These are phyloP conservation scores for Alviniconcha marisindica DNA, from an alignment of 1,140 invertebrate genomes.

Conservation along the genomic window DNA sequence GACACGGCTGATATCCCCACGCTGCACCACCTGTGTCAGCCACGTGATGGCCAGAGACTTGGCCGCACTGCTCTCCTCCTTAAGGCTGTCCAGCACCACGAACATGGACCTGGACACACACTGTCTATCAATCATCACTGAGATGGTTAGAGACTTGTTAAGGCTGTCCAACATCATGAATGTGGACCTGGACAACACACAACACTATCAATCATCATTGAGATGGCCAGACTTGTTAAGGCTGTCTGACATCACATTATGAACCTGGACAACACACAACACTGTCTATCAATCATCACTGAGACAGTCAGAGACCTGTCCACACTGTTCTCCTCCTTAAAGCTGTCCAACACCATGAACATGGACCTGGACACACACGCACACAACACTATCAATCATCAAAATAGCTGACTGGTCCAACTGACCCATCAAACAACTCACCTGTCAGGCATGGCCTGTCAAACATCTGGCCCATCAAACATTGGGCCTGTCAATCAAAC, in stretches of 20 bases:
- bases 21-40: slow-evolving; percentile 84
- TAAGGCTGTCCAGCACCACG: slow-evolving; percentile 87
- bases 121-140: background rate
- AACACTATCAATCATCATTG: background rate
- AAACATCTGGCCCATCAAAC: too few species aligned
- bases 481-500: too few species aligned
- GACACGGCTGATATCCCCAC: slow-evolving; percentile 86
- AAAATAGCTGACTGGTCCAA: too few species aligned
- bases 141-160: slow-evolving; percentile 65
- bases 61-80: slow-evolving; percentile 83
- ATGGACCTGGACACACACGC: slow-evolving; percentile 80
- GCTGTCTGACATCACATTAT: slow-evolving; percentile 87
- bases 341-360: slow-evolving; percentile 86
- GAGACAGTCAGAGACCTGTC: slow-evolving; percentile 83
- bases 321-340: slow-evolving; percentile 83
- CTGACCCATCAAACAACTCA: too few species aligned
- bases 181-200: slow-evolving; percentile 79
- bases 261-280: slow-evolving; percentile 77
- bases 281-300: background rate
- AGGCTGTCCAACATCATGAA: slow-evolving; percentile 88
- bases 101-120: slow-evolving; percentile 81
- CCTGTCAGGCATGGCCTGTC: too few species aligned
- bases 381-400: too few species aligned
- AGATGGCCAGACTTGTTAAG: slow-evolving; percentile 76
- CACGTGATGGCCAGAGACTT: slow-evolving; percentile 85